Conservation (phyloP, 2,888 invertebrate genomes). For the Euzophera pinguis region DNA sequence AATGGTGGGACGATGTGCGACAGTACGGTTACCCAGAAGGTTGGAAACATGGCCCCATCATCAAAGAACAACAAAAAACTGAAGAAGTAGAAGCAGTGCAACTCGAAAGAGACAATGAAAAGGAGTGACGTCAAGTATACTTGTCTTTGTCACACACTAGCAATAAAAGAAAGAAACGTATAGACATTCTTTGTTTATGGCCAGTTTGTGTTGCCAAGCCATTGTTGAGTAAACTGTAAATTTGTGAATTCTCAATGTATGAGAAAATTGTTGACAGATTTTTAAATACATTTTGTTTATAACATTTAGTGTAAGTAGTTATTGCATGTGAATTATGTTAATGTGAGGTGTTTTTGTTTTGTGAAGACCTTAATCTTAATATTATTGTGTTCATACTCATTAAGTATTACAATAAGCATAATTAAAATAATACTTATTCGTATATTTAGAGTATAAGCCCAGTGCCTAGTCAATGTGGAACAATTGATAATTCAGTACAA, state of each 20-base stretch:
- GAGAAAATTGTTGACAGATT: not conserved
- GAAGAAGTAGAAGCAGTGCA: slow-evolving; percentile 48
- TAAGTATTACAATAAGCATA: not conserved
- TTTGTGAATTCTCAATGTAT: not conserved
- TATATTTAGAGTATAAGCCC: not conserved
- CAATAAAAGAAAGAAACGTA: not conserved
- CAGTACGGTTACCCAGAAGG: slow-evolving; percentile 63
- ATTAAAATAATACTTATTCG: not conserved
- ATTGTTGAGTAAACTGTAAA: not conserved
- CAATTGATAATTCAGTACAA: not conserved
- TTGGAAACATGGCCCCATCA: slow-evolving; percentile 62
- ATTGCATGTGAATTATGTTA: not conserved
- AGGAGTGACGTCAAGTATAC: slow-evolving; percentile 25
- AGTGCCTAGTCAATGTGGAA: slow-evolving; percentile 5
- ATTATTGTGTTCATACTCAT: slow-evolving; percentile 12
- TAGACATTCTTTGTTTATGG: slow-evolving; percentile 2
- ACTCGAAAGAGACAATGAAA: slow-evolving; percentile 36
- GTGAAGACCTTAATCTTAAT: not conserved
- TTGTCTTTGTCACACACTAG: not conserved
- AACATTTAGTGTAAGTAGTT: not conserved
- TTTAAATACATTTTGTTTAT: not conserved
- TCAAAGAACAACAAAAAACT: slow-evolving; percentile 38
- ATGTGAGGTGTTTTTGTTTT: not conserved
- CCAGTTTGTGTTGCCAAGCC: slow-evolving; percentile 5
- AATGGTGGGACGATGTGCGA: slow-evolving; percentile 85